Evolutionary conservation across 2,797 vertebrate species (phyloP), one percentile per base, ranked within the genome.

Genomic region (Leptatherina wallacei): DNA sequence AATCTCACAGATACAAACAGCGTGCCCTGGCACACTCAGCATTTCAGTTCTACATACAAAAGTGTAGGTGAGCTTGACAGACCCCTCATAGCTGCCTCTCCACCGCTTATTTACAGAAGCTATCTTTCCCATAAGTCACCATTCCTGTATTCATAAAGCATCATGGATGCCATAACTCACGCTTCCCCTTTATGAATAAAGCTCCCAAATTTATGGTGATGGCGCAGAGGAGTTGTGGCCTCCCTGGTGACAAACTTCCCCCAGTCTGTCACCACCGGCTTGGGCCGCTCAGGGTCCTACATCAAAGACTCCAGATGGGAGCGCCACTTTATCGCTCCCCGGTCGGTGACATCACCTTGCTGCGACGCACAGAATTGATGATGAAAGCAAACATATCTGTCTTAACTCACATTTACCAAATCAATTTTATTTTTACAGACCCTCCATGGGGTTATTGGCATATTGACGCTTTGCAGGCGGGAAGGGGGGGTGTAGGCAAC

Each of bases 351-450:
- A 99, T 99, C 97, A 99, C 96, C 97, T 95, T 92, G 91, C 96
- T 89, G 93, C 91, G 92, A 92, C 9, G 87, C 92, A 93, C 92
- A 92, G 96, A 97, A 98, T 96, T 98, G 97, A 99, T 97, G 97
- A 99, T 97, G 97, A 98, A 98, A 97, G 97, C 97, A 98, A 99
- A 98, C 96, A 98, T 96, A 98, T 98, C 96, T 98, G 96, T 99
- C 97, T 97, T 95, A 95, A 96, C 90, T 97, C 96, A 96, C 97
- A 97, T 97, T 98, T 98, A 96, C 95, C 96, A 96, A 98, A 99
- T 99, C 97, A 97, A 98, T 98, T 97, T 97, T 95, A 96, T 97
- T 98, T 95, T 97, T 97, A 98, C 96, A 96, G 96, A 96, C 96
- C 91, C 40, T 90, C 78, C 58, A 60, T 81, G 90, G 94, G 95